These are phyloP conservation scores for Triops cancriformis DNA, from an alignment of 1,140 invertebrate species.

Conservation along the genomic window DNA sequence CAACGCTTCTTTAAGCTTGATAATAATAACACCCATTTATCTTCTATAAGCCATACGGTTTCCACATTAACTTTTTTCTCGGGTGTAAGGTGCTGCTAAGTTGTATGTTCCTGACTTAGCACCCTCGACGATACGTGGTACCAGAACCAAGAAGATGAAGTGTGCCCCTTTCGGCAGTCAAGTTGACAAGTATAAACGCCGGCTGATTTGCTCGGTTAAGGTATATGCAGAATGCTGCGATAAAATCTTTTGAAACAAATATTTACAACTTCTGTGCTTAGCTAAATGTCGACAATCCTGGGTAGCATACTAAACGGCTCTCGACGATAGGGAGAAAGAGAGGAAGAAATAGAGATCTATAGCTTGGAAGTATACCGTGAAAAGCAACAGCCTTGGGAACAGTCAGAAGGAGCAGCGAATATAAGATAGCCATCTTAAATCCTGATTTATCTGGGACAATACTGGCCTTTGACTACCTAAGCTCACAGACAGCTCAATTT, in stretches of 20 bases:
- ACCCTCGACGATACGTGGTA: too few relatives aligned
- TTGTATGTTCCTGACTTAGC: too few relatives aligned
- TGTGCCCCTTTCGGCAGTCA: too few relatives aligned
- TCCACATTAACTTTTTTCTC: background rate
- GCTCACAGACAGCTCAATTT: constrained; percentile 13
- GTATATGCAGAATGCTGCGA: too few relatives aligned
- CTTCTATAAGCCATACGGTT: background rate
- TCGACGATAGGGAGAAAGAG: background rate
- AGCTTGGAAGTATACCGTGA: background rate
- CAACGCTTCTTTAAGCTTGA: background rate
- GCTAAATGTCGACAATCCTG: background rate
- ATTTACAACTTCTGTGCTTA: too few relatives aligned
- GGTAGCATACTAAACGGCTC: background rate
- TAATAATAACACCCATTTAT: background rate
- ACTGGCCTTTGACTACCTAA: background rate
- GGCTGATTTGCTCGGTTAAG: too few relatives aligned
- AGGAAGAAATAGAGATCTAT: background rate
- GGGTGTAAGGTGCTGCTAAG: background rate
- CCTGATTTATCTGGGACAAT: background rate
- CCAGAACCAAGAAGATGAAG: too few relatives aligned
- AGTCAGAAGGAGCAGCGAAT: background rate
- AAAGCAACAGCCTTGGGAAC: background rate
- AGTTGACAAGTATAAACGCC: too few relatives aligned
- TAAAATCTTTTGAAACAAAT: too few relatives aligned
- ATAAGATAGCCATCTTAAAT: background rate